Base-by-base conservation (phyloP, 1,140 invertebrate genomes). In the Drosophila punjabiensis region DNA sequence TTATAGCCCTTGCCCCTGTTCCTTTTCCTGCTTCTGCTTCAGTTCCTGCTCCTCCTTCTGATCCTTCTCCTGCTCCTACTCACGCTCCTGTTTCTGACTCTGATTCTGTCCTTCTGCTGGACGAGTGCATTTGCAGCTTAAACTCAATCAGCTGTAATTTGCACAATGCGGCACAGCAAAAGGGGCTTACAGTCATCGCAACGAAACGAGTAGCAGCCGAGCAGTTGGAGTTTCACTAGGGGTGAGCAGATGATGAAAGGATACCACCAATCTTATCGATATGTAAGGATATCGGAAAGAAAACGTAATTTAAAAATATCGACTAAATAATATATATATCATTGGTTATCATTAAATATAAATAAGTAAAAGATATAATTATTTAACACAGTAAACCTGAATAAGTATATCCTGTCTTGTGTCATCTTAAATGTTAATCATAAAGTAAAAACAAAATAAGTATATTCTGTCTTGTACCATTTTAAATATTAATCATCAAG, bases 131-230 rank as follows among this genome's bases (percentile, higher is more conserved):
- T 75, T 82, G 66, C 80, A 58, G 80, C 65, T 67, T 76, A 83
- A 82, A 80, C 83, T 89, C 81, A 88, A 88, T 88, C 81, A 81
- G 75, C 50, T 84, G 81, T 79, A 89, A 86, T 87, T 86, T 82
- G 69, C 70, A 66, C 68, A 81, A 75, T 87, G 83, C 79, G 80
- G 69, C 71, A 60, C 69, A 55, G 61, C 52, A 37, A 76, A 60
- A 76, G 76, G 60, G 53, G 70, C 76, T 82, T 76, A 62, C 53
- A 47, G 65, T 41, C 76, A 81, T 79, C 55, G 79, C 61, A 74
- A 59, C 58, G 79, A 68, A 74, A 62, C 65, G 63, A 64, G 76
- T 52, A 28, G 43, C 43, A 48, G 11, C n/a, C 48, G 30, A 63
- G 67, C 35, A 16, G 55, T 56, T 56, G 13, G 18, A 56, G 53